These are phyloP conservation scores for Pseudopodoces humilis DNA, from an alignment of 2,113 vertebrate genomes.

Conservation along the genomic window DNA sequence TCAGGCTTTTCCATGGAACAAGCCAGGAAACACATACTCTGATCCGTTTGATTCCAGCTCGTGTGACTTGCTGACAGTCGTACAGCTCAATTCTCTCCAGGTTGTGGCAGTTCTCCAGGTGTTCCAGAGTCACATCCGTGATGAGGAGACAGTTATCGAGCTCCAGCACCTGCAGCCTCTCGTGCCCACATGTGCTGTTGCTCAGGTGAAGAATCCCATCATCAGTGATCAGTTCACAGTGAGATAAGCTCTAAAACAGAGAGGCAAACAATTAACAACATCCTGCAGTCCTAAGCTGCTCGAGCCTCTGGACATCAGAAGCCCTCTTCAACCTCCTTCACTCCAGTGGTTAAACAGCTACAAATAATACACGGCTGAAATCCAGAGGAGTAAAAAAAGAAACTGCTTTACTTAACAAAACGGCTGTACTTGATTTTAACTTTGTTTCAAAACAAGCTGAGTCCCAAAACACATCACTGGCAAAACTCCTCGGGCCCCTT, in stretches of 20 bases:
- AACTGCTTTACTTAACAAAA: not conserved
- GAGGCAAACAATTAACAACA: not conserved
- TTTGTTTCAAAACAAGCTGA: not conserved
- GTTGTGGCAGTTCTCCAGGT: conserved; percentile 88
- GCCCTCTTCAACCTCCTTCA: not conserved
- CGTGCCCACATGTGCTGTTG: conserved; percentile 87
- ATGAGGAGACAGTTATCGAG: conserved; percentile 92
- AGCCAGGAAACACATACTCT: conserved; percentile 72
- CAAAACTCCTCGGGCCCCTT: not conserved
- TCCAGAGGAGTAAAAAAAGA: not conserved
- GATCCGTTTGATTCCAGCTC: conserved; percentile 91
- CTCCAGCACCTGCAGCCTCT: conserved; percentile 87
- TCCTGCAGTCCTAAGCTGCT: not conserved
- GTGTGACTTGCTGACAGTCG: conserved; percentile 91
- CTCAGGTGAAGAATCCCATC: conserved; percentile 91
- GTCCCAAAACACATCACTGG: not conserved
- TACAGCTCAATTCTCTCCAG: conserved; percentile 91
- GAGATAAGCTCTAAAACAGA: conserved; percentile 83
- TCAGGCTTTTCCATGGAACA: fast-evolving
- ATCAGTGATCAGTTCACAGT: conserved; percentile 92
- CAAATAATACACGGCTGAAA: not conserved
- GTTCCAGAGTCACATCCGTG: conserved; percentile 87
- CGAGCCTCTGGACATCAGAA: not conserved
- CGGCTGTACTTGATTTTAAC: not conserved
- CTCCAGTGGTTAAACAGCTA: not conserved